A percentile compares a stretch with the other conserved stretches of the same genome.
phyloP scores from a whole-genome alignment of 2,797 vertebrate species.

The Nyctalus aviator region DNA sequence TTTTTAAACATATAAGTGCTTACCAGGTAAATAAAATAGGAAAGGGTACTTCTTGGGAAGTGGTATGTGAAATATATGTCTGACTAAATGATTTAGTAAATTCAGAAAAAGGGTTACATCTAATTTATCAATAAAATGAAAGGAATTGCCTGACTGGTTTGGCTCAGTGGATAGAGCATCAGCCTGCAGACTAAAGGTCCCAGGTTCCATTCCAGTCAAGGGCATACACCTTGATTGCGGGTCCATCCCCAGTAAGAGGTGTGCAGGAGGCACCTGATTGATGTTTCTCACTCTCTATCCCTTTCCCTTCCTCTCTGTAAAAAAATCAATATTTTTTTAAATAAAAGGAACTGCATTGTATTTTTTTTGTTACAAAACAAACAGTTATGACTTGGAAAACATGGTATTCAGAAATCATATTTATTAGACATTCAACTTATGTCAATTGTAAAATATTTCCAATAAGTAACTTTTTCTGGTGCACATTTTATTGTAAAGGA shows the following conservation, averaged over 20 bases:
- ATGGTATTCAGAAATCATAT: neutral
- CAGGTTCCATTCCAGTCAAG: too few relatives aligned
- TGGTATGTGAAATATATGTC: neutral
- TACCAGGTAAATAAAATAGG: neutral
- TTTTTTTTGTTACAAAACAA: constrained; percentile 26
- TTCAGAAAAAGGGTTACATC: neutral
- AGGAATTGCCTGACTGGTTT: neutral
- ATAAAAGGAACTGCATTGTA: neutral
- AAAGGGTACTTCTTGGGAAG: neutral
- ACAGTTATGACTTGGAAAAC: neutral
- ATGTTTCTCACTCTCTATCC: too few relatives aligned
- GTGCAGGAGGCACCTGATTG: too few relatives aligned
- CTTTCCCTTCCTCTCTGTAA: too few relatives aligned
- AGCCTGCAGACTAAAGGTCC: too few relatives aligned
- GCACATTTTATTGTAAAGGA: neutral
- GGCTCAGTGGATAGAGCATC: too few relatives aligned
- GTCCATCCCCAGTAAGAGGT: too few relatives aligned
- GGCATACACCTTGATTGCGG: too few relatives aligned
- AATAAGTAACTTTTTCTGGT: neutral
- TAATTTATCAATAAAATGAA: constrained; percentile 5
- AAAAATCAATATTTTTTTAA: too few relatives aligned
- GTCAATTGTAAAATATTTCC: neutral
- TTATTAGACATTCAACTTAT: constrained; percentile 11
- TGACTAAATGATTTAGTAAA: neutral
- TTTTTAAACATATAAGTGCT: neutral